phyloP scores from a whole-genome alignment of 2,797 vertebrate genomes.

The Balearica regulorum region DNA sequence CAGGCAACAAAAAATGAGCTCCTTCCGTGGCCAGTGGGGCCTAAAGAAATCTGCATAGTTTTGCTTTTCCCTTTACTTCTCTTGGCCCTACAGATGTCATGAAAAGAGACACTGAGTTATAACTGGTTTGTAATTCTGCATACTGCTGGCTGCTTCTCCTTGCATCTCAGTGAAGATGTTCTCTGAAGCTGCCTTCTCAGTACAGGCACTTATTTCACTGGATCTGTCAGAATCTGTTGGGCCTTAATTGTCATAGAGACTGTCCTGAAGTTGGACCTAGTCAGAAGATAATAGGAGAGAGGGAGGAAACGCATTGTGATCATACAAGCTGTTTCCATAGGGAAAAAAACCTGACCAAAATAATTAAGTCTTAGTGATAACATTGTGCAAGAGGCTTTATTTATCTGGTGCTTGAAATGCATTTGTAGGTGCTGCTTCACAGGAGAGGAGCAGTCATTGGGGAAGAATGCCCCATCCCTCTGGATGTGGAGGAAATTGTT shows the following conservation, averaged over 20 bases:
- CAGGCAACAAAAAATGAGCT: neutral
- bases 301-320: neutral
- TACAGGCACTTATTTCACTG: neutral
- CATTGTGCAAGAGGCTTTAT: neutral
- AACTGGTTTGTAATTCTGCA: neutral
- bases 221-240: neutral
- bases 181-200: neutral
- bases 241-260: neutral
- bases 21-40: fast-evolving
- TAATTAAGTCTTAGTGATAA: neutral
- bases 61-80: neutral
- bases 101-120: neutral
- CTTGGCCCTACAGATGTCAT: neutral
- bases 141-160: neutral
- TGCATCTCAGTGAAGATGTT: neutral
- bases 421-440: neutral
- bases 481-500: neutral
- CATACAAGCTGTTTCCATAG: neutral
- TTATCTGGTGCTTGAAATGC: neutral
- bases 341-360: neutral
- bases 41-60: neutral
- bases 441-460: neutral
- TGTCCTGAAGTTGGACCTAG: neutral
- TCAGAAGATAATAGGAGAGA: neutral
- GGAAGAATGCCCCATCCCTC: neutral